Conservation (phyloP, 2,888 invertebrate genomes). For the Chloroclysta siterata region DNA sequence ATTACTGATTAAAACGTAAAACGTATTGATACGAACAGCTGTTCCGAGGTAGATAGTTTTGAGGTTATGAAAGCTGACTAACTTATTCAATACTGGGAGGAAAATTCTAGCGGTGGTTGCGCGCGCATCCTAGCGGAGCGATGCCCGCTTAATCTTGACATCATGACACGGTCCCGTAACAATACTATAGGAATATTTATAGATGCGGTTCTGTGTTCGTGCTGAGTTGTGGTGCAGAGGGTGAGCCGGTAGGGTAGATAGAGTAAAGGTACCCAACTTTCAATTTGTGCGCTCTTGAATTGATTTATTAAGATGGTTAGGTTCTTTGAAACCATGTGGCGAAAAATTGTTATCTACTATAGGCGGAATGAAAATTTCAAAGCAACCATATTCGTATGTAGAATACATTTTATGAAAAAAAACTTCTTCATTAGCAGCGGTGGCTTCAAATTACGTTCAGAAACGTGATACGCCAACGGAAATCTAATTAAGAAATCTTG, state of each 20-base stretch:
- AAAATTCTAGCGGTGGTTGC: constrained; percentile 62
- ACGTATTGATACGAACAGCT: constrained; percentile 68
- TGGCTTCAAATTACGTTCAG: constrained; percentile 1
- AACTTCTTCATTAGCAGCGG: neutral
- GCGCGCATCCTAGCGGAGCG: constrained; percentile 71
- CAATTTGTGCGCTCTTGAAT: neutral
- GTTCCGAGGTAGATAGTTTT: constrained; percentile 62
- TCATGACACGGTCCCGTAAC: constrained; percentile 54
- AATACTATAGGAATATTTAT: constrained; percentile 28
- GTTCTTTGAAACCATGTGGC: too few relatives aligned
- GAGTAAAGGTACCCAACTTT: neutral
- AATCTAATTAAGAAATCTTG: constrained; percentile 9
- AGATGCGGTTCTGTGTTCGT: constrained; percentile 1
- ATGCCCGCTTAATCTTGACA: constrained; percentile 58
- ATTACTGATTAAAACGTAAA: constrained; percentile 44
- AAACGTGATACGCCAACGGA: constrained; percentile 3
- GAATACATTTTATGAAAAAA: neutral
- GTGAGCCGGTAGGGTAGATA: constrained; percentile 1
- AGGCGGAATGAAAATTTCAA: neutral
- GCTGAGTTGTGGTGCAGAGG: constrained; percentile 6
- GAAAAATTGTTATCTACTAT: too few relatives aligned
- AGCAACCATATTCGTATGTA: neutral
- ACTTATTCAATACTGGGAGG: constrained; percentile 71
- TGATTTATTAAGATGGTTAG: neutral
- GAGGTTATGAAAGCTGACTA: constrained; percentile 80